These are phyloP conservation scores for Drosophila yooni DNA, from an alignment of 2,888 invertebrate species.

Conservation along the genomic window DNA sequence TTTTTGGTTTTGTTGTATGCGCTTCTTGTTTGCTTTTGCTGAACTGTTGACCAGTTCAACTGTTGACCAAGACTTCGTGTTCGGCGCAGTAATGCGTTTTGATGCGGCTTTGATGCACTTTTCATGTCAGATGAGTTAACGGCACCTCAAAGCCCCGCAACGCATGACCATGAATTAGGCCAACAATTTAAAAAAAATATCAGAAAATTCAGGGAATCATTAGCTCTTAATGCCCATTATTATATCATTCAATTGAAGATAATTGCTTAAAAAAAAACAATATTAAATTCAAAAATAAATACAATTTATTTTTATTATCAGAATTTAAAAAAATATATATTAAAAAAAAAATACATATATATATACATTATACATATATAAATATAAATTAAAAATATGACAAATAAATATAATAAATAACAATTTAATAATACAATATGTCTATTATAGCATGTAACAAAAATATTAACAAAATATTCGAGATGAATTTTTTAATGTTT, in stretches of 20 bases:
- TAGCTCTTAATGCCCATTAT: constrained; percentile 19
- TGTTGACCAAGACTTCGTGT: constrained; percentile 8
- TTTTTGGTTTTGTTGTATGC: constrained; percentile 25
- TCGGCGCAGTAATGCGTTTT: constrained; percentile 8
- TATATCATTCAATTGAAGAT: background rate
- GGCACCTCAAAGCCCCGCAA: constrained; percentile 31
- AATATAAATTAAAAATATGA: too few relatives aligned
- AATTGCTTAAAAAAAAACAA: background rate
- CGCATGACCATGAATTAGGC: constrained; percentile 44
- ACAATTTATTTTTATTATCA: too few relatives aligned
- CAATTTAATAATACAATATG: background rate
- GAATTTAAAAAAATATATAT: background rate
- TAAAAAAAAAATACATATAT: too few relatives aligned
- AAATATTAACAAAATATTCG: background rate
- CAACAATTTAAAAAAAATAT: constrained; percentile 4
- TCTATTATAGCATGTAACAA: background rate
- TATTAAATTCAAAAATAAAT: background rate
- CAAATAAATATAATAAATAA: background rate
- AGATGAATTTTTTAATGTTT: background rate
- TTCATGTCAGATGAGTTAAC: constrained; percentile 33
- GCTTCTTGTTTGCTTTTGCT: constrained; percentile 24
- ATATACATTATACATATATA: background rate
- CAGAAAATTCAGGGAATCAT: background rate
- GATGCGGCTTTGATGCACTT: constrained; percentile 39
- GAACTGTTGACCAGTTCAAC: constrained; percentile 27